Evolutionary conservation across 2,888 invertebrate species (phyloP), one percentile per base, ranked within the genome.

Genomic region (Biston betularia): DNA sequence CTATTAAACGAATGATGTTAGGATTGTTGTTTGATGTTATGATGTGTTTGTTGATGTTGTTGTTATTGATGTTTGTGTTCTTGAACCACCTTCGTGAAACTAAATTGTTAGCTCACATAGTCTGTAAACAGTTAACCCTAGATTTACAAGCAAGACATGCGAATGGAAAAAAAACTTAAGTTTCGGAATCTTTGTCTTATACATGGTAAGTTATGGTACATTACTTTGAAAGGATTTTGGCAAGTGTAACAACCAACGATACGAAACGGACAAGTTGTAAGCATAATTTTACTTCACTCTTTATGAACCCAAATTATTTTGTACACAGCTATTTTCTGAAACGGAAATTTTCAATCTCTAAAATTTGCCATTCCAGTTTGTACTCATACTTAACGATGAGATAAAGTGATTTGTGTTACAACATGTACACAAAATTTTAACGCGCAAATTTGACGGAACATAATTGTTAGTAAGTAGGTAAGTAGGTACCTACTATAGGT

Each of bases 291-390:
- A 38, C 58, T 40, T 49, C 49, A 12, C 8, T 49, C 58, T 58
- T 58, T 58, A 58, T 58, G 58, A 49, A n/a, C 33, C 33, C 49
- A 49, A 58, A 49, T 49, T 57, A 57, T 57, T 58, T 58, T 42
- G 49, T 58, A 58, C 40, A 42, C 24, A 9, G 35, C 15, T 42
- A 38, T 58, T 49, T 58, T 40, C 15, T 33, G 40, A 49, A 49
- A 58, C 58, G 58, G 58, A 58, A 58, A 58, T 49, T 58, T 58
- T 58, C 49, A 58, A 49, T 58, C 46, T 58, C 33, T 58, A 9
- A 42, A 58, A 57, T 57, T 57, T 46, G 38, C 15, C 14, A 48
- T 35, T 48, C 57, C 45, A 45, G 55, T 44, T 55, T 24, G 55
- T 46, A 33, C 45, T 46, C 24, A 12, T 48, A 42, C 42, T 44